Evolutionary conservation across 2,888 invertebrate genomes (phyloP).

Genomic region (Pammene fasciana): DNA sequence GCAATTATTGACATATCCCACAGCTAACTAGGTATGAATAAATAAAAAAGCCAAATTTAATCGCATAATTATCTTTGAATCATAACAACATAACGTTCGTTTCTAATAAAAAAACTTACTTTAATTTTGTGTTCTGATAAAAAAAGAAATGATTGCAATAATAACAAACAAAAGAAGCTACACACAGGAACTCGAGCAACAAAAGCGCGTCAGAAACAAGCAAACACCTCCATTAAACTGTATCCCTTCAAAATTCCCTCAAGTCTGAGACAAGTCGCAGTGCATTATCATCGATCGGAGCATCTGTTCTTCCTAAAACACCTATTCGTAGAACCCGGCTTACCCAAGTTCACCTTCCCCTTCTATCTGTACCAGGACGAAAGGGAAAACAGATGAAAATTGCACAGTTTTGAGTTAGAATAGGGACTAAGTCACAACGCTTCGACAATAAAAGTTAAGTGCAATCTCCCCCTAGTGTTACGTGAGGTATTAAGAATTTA

Average conservation of each 20-base stretch:
- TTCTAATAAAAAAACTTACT: too few species aligned
- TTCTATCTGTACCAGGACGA: slow-evolving; percentile 3
- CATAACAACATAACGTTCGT: too few species aligned
- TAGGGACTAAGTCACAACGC: slow-evolving; percentile 53
- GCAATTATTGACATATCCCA: too few species aligned
- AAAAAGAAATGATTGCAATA: neutral
- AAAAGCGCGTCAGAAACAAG: slow-evolving; percentile 26
- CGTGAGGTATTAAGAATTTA: slow-evolving; percentile 84
- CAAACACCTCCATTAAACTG: slow-evolving; percentile 38
- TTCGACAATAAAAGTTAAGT: slow-evolving; percentile 78
- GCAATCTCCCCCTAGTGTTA: slow-evolving; percentile 71
- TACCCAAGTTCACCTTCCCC: neutral
- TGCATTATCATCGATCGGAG: slow-evolving; percentile 73
- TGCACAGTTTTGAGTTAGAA: slow-evolving; percentile 3
- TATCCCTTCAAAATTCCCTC: slow-evolving; percentile 40
- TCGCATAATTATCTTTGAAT: too few species aligned
- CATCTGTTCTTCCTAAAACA: slow-evolving; percentile 40
- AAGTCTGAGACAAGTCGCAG: slow-evolving; percentile 36
- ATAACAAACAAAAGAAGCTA: slow-evolving; percentile 2
- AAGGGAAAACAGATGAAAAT: neutral
- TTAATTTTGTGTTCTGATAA: too few species aligned
- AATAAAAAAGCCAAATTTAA: too few species aligned
- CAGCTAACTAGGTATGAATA: too few species aligned
- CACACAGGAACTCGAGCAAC: slow-evolving; percentile 15
- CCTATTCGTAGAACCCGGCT: slow-evolving; percentile 19